Evolutionary conservation across 2,797 vertebrate species (phyloP), one percentile per base, ranked within the genome.

Genomic region (Oreochromis grahami): DNA sequence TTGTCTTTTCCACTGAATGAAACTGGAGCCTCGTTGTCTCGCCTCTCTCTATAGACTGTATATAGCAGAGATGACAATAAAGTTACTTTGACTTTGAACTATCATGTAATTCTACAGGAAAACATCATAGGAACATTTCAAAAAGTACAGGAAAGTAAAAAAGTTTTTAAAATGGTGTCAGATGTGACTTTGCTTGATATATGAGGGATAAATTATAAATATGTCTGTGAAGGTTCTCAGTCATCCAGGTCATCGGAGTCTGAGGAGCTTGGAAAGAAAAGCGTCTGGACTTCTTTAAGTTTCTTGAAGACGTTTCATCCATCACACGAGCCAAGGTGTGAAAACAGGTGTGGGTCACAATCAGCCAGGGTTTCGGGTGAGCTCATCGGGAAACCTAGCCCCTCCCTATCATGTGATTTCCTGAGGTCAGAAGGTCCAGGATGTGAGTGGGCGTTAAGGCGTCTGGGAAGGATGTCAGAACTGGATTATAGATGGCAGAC

Each of bases 341-440:
- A 1, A 52, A 52, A 0, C 0, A 0, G 50, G 19, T 11, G 19
- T 52, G 2, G 9, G 50, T 21, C 50, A 0, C 19, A 52, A 52
- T 52, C 19, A 52, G 9, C 19, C n/a, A 21, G 5, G 0, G 50
- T 21, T 3, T 52, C 5, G 0, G 19, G 50, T 1, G 10, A 12
- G 5, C 0, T 6, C 3, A 1, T 0, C 3, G 50, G 6, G n/a
- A 11, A 52, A 21, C 51, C 5, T 52, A 3, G n/a, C 10, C 51
- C 51, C n/a, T 12, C n/a, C 51, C 0, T 21, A 4, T 4, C 51
- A 52, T 12, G n/a, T 0, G 10, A 21, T 0, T 1, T 6, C 11
- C n/a, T 53, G 6, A 53, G n/a, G 51, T 53, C 51, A 53, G n/a
- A 7, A 7, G 51, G 6, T 0, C 11, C 11, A 53, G n/a, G n/a